Conservation (phyloP, 2,888 invertebrate genomes). For the Agrenia bidenticulata region DNA sequence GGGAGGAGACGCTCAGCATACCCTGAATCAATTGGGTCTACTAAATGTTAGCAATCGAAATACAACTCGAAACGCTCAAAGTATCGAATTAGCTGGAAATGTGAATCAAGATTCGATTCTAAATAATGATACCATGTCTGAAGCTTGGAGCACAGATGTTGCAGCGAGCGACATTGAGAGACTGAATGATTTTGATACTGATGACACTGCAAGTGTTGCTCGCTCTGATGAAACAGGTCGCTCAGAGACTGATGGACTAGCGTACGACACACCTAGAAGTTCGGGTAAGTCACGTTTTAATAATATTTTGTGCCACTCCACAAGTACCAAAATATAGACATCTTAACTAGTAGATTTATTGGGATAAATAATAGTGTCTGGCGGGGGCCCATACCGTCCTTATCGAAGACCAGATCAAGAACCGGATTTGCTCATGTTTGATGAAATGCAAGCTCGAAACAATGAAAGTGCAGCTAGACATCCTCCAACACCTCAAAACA, state of each 20-base stretch:
- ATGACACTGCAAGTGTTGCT: constrained; percentile 67
- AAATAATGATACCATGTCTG: constrained; percentile 43
- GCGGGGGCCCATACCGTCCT: constrained; percentile 21
- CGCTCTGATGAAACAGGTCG: constrained; percentile 74
- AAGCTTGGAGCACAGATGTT: constrained; percentile 96
- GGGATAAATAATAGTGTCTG: constrained; percentile 33
- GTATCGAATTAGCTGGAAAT: constrained; percentile 20
- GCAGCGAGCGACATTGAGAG: constrained; percentile 88
- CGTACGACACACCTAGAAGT: constrained; percentile 48
- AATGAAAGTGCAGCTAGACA: constrained; percentile 31
- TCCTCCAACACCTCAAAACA: constrained; percentile 23
- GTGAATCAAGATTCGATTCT: constrained; percentile 25
- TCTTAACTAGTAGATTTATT: neutral
- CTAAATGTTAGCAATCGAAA: constrained; percentile 14
- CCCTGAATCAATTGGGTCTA: constrained; percentile 28
- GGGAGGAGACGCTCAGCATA: constrained; percentile 39
- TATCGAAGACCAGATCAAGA: constrained; percentile 43
- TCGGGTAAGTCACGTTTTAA: constrained; percentile 29
- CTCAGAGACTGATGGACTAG: constrained; percentile 57
- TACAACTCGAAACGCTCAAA: constrained; percentile 18
- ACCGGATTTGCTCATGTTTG: constrained; percentile 47
- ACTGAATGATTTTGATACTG: constrained; percentile 79
- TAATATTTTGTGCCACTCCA: neutral
- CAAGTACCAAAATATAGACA: too few species aligned
- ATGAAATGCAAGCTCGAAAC: constrained; percentile 40